These are phyloP conservation scores for Drosophila sproati DNA, from an alignment of 1,140 invertebrate genomes.

Conservation along the genomic window DNA sequence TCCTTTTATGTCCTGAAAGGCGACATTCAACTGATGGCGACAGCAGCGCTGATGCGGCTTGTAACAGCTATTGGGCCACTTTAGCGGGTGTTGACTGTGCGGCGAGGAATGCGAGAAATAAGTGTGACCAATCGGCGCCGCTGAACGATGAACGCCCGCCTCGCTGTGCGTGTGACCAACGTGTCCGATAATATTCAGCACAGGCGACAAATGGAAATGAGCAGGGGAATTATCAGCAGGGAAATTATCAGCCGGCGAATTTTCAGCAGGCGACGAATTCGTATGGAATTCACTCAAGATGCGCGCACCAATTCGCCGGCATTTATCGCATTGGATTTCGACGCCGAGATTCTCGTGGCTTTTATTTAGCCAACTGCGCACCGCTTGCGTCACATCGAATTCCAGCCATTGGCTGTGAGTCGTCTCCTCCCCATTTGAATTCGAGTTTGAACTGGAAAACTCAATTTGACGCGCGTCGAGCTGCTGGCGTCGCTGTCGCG, in stretches of 20 bases:
- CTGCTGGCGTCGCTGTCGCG: constrained; percentile 45
- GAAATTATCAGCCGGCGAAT: too few relatives aligned
- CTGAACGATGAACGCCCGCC: constrained; percentile 24
- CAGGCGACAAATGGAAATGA: constrained; percentile 70
- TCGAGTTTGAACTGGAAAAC: constrained; percentile 33
- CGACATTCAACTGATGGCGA: constrained; percentile 88
- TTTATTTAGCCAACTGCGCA: constrained; percentile 85
- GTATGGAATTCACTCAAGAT: constrained; percentile 75
- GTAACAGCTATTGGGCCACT: constrained; percentile 84
- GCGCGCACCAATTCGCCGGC: constrained; percentile 67
- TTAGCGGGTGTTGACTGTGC: constrained; percentile 1
- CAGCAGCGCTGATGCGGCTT: constrained; percentile 87
- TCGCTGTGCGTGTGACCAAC: constrained; percentile 21
- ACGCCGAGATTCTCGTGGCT: constrained; percentile 85
- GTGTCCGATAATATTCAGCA: constrained; percentile 85
- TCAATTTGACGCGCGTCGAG: constrained; percentile 59
- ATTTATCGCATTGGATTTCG: constrained; percentile 85
- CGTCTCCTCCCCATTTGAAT: constrained; percentile 52
- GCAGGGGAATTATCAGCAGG: constrained; percentile 2
- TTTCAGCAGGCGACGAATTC: not conserved
- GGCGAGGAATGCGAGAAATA: constrained; percentile 41
- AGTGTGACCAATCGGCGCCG: constrained; percentile 8
- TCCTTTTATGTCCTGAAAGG: constrained; percentile 88
- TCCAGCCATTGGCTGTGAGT: constrained; percentile 85
- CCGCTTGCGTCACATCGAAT: constrained; percentile 86